Evolutionary conservation across 2,888 invertebrate species (phyloP), one percentile per base, ranked within the genome.

Genomic region (Megastigmus dorsalis): DNA sequence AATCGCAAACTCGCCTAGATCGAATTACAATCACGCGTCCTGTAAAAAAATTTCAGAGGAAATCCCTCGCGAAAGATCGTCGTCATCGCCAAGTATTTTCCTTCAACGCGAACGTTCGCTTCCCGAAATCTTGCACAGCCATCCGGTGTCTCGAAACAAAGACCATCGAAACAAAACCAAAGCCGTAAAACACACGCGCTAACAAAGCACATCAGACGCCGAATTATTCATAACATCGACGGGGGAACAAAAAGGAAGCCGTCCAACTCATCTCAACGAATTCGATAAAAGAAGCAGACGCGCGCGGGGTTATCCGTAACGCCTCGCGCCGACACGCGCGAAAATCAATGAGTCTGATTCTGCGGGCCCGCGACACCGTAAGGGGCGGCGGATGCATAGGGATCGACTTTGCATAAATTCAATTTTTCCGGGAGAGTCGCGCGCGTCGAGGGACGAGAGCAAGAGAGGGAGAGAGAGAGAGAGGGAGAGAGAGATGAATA

Each of bases 371-470:
- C 1, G 0, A 36, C 13, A 18, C 15, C 3, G 36, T 4, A 30
- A 23, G 33, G 67, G n/a, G 15, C 13, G 10, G 15, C 0, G 38
- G 18, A 33, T 28, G n/a, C 36, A 43, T 30, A 28, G 30, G 52
- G 54, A 54, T 62, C 75, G 60, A 60, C 63, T 60, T 67, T 70
- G 74, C 75, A 72, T 75, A 59, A 74, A 74, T 74, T 74, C 74
- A 70, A 72, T 71, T 69, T 70, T 74, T 76, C 57, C 59, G 57
- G 75, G 74, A 74, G 78, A 71, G 23, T 33, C 33, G 59, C 26
- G 48, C 28, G 30, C 45, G 45, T 2, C 1, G 26, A n/a, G 30
- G 43, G 70, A 60, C 65, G 71, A 13, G 20, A 18, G 10, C 20
- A 23, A 33, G 5, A 13, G 55, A 10, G 1, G 18, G 10, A 43